A percentile compares a stretch with the other conserved stretches of the same genome.
Conservation (phyloP, 2,888 invertebrate genomes). For the Bugulina stolonifera region DNA sequence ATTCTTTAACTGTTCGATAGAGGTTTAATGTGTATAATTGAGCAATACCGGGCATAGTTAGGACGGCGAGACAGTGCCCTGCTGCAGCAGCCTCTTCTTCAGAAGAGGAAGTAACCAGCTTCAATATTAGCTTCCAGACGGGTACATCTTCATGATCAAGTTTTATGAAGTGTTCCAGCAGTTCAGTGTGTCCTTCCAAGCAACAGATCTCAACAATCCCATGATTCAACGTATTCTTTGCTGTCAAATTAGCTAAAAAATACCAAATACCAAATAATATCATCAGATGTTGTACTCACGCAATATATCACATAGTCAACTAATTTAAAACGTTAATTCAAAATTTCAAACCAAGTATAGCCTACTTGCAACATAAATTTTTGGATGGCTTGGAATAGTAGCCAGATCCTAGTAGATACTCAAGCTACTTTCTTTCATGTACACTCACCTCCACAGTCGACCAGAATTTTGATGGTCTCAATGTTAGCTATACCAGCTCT, state of each 20-base stretch:
- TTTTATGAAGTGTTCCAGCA: slow-evolving; percentile 43
- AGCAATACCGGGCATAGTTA: slow-evolving; percentile 35
- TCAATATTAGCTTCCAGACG: slow-evolving; percentile 46
- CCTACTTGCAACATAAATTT: no score
- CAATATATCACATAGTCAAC: no score
- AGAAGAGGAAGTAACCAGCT: slow-evolving; percentile 40
- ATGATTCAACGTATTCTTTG: slow-evolving; percentile 37
- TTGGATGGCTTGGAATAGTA: no score
- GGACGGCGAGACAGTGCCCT: slow-evolving; percentile 39
- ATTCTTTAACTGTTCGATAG: no score
- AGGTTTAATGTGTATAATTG: no score
- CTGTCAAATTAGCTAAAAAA: slow-evolving; percentile 1
- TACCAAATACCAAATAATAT: no score
- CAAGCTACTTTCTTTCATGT: no score
- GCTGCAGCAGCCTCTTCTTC: slow-evolving; percentile 45
- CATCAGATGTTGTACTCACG: no score
- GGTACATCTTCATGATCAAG: slow-evolving; percentile 39
- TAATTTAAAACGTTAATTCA: no score
- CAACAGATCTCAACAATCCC: slow-evolving; percentile 49
- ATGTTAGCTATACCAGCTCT: slow-evolving; percentile 36
- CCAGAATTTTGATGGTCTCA: slow-evolving; percentile 42
- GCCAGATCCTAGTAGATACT: no score
- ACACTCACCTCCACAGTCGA: slow-evolving; percentile 41
- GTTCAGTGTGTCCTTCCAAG: slow-evolving; percentile 37
- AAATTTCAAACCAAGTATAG: no score